These are phyloP conservation scores for Coracopsis vasa DNA, from an alignment of 2,113 vertebrate genomes.

Conservation along the genomic window DNA sequence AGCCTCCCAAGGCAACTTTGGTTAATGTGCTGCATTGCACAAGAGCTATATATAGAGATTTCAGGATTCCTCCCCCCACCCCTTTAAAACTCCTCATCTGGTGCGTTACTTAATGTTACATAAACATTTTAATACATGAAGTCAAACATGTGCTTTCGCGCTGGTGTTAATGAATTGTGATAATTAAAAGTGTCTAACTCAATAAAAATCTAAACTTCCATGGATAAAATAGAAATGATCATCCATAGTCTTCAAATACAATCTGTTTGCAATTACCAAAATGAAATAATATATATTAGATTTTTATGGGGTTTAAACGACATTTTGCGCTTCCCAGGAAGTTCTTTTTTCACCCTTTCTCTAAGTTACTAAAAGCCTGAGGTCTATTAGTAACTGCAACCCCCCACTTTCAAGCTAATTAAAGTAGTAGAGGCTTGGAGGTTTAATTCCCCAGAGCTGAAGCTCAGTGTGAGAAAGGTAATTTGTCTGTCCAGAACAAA, in stretches of 20 bases:
- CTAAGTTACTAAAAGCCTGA: conserved; percentile 90
- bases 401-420: conserved; percentile 97
- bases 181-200: conserved; percentile 68
- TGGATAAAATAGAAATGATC: conserved; percentile 66
- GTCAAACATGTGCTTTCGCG: conserved; percentile 65
- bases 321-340: conserved; percentile 79
- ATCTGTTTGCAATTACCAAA: conserved; percentile 78
- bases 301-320: conserved; percentile 84
- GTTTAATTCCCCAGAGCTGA: conserved; percentile 92
- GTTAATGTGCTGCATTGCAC: conserved; percentile 52
- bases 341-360: conserved; percentile 80
- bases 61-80: conserved; percentile 11
- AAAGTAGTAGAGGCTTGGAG: conserved; percentile 93
- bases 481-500: conserved; percentile 99
- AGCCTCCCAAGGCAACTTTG: conserved; percentile 57
- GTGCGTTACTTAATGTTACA: conserved; percentile 67
- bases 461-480: conserved; percentile 95
- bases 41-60: conserved; percentile 69
- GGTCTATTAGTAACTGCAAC: conserved; percentile 94
- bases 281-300: conserved; percentile 77
- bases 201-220: conserved; percentile 67
- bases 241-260: conserved; percentile 69
- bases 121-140: conserved; percentile 63
- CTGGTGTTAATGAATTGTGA: conserved; percentile 65
- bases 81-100: conserved; percentile 60